phyloP scores from a whole-genome alignment of 92 coral and sea anemone genomes.

The Montipora capitata region DNA sequence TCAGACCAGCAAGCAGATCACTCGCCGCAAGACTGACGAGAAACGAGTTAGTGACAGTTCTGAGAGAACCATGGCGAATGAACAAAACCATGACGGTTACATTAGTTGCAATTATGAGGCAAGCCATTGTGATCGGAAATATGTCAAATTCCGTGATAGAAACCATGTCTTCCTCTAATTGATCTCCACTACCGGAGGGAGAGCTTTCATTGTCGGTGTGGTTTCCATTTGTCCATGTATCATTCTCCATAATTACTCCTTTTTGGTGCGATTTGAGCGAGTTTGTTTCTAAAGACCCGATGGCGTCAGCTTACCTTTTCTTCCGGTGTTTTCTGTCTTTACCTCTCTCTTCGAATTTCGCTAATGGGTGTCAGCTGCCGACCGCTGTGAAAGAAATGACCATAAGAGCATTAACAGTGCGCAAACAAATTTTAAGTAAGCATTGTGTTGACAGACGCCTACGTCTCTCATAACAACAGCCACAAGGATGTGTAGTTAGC shows the following conservation, averaged over 20 bases:
- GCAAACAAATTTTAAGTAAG: conserved; percentile 23
- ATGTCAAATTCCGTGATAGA: conserved; percentile 52
- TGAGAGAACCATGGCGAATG: conserved; percentile 60
- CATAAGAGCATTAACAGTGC: not conserved
- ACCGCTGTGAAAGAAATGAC: conserved; percentile 19
- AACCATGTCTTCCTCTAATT: conserved; percentile 6
- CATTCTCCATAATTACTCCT: not conserved
- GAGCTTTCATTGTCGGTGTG: conserved; percentile 10
- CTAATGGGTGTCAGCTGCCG: not conserved
- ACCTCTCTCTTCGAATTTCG: not conserved
- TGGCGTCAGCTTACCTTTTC: not conserved
- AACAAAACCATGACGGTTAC: conserved; percentile 52
- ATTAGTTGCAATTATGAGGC: conserved; percentile 60
- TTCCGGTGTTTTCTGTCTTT: not conserved
- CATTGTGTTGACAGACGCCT: not conserved
- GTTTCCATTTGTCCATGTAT: not conserved
- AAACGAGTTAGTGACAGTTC: conserved; percentile 65
- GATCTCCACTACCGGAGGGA: conserved; percentile 11
- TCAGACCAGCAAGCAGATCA: conserved; percentile 74
- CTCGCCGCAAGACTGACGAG: conserved; percentile 72
- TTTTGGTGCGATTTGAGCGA: not conserved
- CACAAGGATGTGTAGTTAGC: not conserved
- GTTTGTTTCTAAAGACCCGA: not conserved
- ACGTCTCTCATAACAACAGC: not conserved
- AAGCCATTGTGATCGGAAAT: conserved; percentile 50